These are phyloP conservation scores for Synanthedon formicaeformis DNA, from an alignment of 2,888 invertebrate genomes.

Conservation along the genomic window DNA sequence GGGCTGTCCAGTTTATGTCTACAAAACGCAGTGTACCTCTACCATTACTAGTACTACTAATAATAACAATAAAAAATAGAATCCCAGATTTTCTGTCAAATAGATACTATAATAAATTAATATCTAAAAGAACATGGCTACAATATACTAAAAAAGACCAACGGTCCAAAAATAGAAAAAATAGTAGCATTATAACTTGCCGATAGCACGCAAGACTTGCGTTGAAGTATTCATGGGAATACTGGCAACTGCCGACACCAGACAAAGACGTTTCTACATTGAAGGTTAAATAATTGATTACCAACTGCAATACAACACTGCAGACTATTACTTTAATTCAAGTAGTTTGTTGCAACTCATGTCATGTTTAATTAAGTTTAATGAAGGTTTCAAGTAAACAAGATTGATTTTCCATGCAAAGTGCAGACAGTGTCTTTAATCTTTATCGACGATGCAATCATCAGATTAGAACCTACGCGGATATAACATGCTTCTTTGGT, in stretches of 20 bases:
- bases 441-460: constrained; percentile 12
- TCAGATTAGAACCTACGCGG: constrained; percentile 23
- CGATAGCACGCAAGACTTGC: constrained; percentile 2
- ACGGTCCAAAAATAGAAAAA: too few relatives aligned
- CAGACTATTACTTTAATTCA: neutral
- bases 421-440: constrained; percentile 17
- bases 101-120: too few relatives aligned
- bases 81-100: too few relatives aligned
- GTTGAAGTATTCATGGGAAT: constrained; percentile 25
- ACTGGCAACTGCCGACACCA: constrained; percentile 22
- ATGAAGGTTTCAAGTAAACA: constrained; percentile 15
- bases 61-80: too few relatives aligned
- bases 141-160: too few relatives aligned
- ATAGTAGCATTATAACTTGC: constrained; percentile 7
- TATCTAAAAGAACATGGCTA: too few relatives aligned
- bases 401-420: constrained; percentile 10
- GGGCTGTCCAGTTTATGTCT: too few relatives aligned
- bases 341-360: constrained; percentile 22
- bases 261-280: neutral
- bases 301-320: constrained; percentile 17
- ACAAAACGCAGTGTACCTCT: too few relatives aligned
- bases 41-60: too few relatives aligned
- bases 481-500: constrained; percentile 16
- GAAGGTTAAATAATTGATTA: constrained; percentile 31
- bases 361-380: constrained; percentile 23